These are phyloP conservation scores for Sebastes itinus DNA, from an alignment of 2,797 vertebrate genomes.

Conservation along the genomic window DNA sequence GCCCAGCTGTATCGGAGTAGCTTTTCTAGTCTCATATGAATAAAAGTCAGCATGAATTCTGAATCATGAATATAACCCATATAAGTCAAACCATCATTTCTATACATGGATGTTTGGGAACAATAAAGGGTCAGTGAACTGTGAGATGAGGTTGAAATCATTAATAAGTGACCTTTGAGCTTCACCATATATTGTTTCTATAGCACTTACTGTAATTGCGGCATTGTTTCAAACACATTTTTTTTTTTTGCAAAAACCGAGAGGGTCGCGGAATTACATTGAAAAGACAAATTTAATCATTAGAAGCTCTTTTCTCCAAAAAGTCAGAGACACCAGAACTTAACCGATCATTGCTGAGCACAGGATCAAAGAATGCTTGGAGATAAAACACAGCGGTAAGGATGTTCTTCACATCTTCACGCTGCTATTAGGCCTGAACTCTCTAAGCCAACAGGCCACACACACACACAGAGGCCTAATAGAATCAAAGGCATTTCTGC, in stretches of 20 bases:
- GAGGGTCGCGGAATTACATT: not conserved
- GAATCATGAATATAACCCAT: no score
- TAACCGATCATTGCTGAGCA: not conserved
- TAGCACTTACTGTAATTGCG: not conserved
- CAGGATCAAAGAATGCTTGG: constrained; percentile 15
- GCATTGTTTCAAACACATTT: not conserved
- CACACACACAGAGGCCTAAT: constrained; percentile 24
- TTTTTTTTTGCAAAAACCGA: not conserved
- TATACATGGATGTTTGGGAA: no score
- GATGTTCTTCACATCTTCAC: constrained; percentile 27
- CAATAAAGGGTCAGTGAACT: no score
- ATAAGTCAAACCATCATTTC: no score
- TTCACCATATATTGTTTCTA: not conserved
- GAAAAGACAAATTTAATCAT: not conserved
- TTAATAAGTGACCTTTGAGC: no score
- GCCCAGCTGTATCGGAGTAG: not conserved
- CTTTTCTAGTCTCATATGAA: not conserved
- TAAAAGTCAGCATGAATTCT: not conserved
- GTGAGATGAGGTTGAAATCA: no score
- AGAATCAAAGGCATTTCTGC: constrained; percentile 81
- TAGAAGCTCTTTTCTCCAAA: not conserved
- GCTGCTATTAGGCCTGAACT: constrained; percentile 61
- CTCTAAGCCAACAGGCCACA: constrained; percentile 54
- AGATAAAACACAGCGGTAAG: constrained; percentile 22
- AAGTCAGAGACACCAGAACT: not conserved